Base-by-base conservation (phyloP, 2,888 invertebrate species). In the Bombylius discolor region DNA sequence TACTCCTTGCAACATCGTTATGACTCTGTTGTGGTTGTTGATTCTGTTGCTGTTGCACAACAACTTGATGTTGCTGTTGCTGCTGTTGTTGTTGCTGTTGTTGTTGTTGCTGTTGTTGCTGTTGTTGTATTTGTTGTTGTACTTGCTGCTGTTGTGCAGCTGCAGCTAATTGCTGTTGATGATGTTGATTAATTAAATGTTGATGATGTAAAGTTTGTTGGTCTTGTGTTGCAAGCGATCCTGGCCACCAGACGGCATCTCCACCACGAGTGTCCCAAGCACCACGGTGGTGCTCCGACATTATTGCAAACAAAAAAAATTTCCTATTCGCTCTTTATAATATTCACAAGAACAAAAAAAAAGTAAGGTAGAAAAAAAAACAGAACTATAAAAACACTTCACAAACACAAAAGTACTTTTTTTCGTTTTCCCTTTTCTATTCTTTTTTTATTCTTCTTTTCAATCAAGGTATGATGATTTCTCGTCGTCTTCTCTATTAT, bases 271-370 rank as follows among this genome's bases (percentile, higher is more conserved):
- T 79, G 72, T 81, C 81, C 80, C 81, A 81, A 74, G 79, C 78
- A 70, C 80, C 79, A 67, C 79, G 77, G 72, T 80, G 80, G 74
- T 81, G 80, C 74, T 81, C 82, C 76, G 81, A 81, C 82, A 82
- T 81, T 62, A 64, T 66, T 60, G 45, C 55, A 52, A 55, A 42
- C 7, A 44, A 51, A 31, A 33, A 55, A 55, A 47, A 55, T 48
- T 44, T 44, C 5, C 32, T 11, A 42, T 42, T 42, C 11, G 12
- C 39, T 11, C 8, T 42, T 42, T 42, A 42, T 11, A 51, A 46
- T 32, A 47, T 36, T 36, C 34, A 49, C 34, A 49, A 49, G 13
- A 34, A 23, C 23, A 23, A 23, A 23, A 23, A 23, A 23, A 23
- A 23, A 23, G 23, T 23, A 23, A 23, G 23, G 23, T 3, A 23